A percentile compares a stretch with the other conserved stretches of the same genome.
phyloP scores from a whole-genome alignment of 2,797 vertebrate genomes.

The Myotis myotis region DNA sequence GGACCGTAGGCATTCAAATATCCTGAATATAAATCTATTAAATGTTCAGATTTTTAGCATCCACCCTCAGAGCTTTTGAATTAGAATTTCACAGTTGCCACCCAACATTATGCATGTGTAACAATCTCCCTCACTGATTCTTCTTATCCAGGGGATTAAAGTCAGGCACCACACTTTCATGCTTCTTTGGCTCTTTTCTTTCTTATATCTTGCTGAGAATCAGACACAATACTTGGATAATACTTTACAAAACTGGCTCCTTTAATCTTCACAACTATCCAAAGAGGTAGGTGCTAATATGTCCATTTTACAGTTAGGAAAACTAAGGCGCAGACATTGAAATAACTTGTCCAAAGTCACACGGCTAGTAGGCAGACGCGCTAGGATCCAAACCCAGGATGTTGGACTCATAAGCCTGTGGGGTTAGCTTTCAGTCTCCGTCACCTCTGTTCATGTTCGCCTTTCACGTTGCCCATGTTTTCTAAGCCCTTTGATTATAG shows the following conservation, averaged over 20 bases:
- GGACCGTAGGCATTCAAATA: background rate
- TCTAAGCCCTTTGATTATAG: slow-evolving; percentile 59
- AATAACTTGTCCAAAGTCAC: background rate
- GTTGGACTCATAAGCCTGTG: background rate
- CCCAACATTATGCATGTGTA: background rate
- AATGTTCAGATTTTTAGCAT: background rate
- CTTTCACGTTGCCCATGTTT: slow-evolving; percentile 6
- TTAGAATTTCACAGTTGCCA: background rate
- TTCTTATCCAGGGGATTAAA: background rate
- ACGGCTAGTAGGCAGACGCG: background rate
- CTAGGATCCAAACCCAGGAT: background rate
- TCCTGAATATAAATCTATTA: background rate
- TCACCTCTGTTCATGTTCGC: slow-evolving; percentile 33
- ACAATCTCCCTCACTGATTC: background rate
- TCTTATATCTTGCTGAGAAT: background rate
- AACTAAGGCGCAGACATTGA: background rate
- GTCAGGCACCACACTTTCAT: background rate
- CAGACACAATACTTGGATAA: background rate
- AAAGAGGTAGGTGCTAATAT: background rate
- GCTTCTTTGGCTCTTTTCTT: background rate
- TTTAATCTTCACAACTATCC: background rate
- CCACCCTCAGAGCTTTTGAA: background rate
- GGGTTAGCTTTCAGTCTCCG: background rate
- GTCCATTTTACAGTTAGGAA: background rate
- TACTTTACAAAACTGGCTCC: background rate